Evolutionary conservation across 2,113 vertebrate species (phyloP).

Genomic region (Nesogale talazaci): DNA sequence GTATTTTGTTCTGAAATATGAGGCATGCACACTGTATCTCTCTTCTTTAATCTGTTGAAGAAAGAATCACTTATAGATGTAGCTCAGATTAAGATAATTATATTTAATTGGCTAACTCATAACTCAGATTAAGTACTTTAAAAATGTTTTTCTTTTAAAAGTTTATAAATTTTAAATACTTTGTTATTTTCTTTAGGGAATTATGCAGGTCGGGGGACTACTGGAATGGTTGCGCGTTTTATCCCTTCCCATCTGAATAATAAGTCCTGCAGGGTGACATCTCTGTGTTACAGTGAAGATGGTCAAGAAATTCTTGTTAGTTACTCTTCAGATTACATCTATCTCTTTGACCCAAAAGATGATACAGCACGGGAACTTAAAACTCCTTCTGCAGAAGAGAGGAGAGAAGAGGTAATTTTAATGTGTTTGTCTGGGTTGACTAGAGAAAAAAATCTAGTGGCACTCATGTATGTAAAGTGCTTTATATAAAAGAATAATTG

Average conservation of each 20-base stretch:
- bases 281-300: constrained; percentile 97
- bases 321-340: constrained; percentile 99
- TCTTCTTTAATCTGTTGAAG: constrained; percentile 33
- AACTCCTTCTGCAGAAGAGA: constrained; percentile 93
- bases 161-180: not conserved
- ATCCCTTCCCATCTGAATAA: constrained; percentile 96
- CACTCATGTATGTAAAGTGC: too few species aligned
- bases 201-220: constrained; percentile 95
- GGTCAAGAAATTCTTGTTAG: constrained; percentile 98
- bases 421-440: too few species aligned
- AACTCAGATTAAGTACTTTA: constrained; percentile 40
- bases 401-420: constrained; percentile 94
- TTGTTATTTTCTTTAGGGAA: constrained; percentile 87
- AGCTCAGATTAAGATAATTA: constrained; percentile 37
- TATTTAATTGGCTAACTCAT: not conserved
- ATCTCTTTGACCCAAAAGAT: constrained; percentile 97
- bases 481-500: too few species aligned
- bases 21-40: not conserved
- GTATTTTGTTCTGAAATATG: constrained; percentile 26
- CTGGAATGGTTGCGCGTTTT: constrained; percentile 97
- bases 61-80: constrained; percentile 16
- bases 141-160: constrained; percentile 23
- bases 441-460: too few species aligned
- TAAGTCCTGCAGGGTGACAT: constrained; percentile 98
- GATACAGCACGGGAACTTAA: constrained; percentile 97